Conservation (phyloP, 2,113 vertebrate genomes). For the Ctenodactylus gundi region DNA sequence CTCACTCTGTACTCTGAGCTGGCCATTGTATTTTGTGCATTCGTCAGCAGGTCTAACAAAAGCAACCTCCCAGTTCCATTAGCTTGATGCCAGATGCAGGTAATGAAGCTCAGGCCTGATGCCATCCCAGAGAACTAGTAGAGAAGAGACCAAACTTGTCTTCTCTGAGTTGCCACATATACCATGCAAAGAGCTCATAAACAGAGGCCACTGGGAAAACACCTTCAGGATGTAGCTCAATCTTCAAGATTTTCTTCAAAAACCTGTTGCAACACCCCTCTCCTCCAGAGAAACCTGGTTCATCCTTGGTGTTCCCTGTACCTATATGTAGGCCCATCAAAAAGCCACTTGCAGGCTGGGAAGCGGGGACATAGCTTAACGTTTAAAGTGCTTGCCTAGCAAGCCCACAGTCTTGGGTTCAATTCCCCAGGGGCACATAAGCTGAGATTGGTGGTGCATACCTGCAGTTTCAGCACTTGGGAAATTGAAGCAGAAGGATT, state of each 20-base stretch:
- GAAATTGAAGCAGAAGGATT: too few species aligned
- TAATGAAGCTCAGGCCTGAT: not conserved
- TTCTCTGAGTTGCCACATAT: not conserved
- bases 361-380: too few species aligned
- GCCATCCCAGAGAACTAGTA: not conserved
- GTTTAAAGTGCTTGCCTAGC: too few species aligned
- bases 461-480: too few species aligned
- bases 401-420: too few species aligned
- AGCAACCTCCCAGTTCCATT: not conserved
- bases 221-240: not conserved
- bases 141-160: not conserved
- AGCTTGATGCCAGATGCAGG: too few species aligned
- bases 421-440: too few species aligned
- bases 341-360: too few species aligned
- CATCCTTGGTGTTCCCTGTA: not conserved
- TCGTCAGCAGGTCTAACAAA: not conserved
- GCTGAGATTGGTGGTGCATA: too few species aligned
- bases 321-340: not conserved
- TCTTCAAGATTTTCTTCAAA: not conserved
- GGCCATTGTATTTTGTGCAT: rapidly evolving
- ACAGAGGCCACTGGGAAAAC: not conserved
- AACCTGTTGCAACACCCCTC: too few species aligned
- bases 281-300: not conserved
- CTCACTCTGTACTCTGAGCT: not conserved
- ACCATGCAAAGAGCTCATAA: not conserved